These are phyloP conservation scores for Ophonus ardosiacus DNA, from an alignment of 2,888 invertebrate species.

Conservation along the genomic window DNA sequence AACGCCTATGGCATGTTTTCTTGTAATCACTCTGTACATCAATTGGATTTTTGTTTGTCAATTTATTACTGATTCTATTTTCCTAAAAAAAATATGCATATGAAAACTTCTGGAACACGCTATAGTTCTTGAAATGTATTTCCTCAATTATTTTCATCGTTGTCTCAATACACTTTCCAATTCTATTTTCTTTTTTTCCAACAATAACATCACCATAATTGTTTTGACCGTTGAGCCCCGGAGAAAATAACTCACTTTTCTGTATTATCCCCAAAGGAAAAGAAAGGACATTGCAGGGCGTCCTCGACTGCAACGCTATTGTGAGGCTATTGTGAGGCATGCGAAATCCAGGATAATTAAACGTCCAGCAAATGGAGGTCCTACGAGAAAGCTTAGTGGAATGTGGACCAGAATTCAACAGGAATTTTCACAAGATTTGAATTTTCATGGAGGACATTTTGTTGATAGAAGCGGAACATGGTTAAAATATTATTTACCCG, in stretches of 20 bases:
- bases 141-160: background rate
- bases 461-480: too few relatives aligned
- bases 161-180: background rate
- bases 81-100: too few relatives aligned
- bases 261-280: background rate
- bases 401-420: background rate
- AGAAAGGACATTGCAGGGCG: background rate
- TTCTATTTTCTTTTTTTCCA: background rate
- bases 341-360: slow-evolving; percentile 8
- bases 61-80: too few relatives aligned
- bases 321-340: background rate
- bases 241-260: background rate
- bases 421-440: background rate
- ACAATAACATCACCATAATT: background rate
- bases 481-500: too few relatives aligned
- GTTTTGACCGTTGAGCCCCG: background rate
- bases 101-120: too few relatives aligned
- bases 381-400: background rate
- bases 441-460: background rate
- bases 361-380: slow-evolving; percentile 13
- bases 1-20: too few relatives aligned
- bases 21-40: too few relatives aligned
- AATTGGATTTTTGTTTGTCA: too few relatives aligned
- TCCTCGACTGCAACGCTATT: background rate
- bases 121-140: background rate